These are phyloP conservation scores for Coregonus suidteri DNA, from an alignment of 2,797 vertebrate species.

Conservation along the genomic window DNA sequence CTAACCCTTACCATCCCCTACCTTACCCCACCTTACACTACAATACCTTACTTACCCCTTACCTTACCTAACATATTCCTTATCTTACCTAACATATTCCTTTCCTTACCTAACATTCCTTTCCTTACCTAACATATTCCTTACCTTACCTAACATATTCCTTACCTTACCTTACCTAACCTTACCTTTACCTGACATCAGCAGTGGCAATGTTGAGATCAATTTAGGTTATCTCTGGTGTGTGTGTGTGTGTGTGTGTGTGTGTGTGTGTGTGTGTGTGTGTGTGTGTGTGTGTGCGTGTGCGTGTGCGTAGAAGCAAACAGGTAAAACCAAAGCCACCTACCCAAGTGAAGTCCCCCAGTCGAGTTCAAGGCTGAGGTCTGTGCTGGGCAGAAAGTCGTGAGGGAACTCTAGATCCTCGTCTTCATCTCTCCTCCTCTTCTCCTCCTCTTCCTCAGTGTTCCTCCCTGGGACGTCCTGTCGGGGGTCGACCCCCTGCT, in stretches of 20 bases:
- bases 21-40: no score
- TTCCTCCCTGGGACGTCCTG: slow-evolving; percentile 36
- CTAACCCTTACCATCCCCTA: no score
- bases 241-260: background rate
- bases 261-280: no score
- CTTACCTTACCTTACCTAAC: no score
- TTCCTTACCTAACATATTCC: no score
- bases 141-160: no score
- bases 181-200: slow-evolving; percentile 1
- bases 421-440: slow-evolving; percentile 52
- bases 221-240: background rate
- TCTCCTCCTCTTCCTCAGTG: slow-evolving; percentile 41
- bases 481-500: slow-evolving; percentile 12
- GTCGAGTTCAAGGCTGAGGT: slow-evolving; percentile 80
- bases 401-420: slow-evolving; percentile 81
- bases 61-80: no score
- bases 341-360: slow-evolving; percentile 79
- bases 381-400: slow-evolving; percentile 79
- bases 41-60: no score
- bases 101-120: no score
- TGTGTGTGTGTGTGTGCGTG: no score
- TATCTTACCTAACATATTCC: no score
- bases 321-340: slow-evolving; percentile 25
- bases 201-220: background rate
- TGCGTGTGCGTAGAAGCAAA: background rate